Base-by-base conservation (phyloP, 2,888 invertebrate genomes). In the Eugnorisma glareosa region DNA sequence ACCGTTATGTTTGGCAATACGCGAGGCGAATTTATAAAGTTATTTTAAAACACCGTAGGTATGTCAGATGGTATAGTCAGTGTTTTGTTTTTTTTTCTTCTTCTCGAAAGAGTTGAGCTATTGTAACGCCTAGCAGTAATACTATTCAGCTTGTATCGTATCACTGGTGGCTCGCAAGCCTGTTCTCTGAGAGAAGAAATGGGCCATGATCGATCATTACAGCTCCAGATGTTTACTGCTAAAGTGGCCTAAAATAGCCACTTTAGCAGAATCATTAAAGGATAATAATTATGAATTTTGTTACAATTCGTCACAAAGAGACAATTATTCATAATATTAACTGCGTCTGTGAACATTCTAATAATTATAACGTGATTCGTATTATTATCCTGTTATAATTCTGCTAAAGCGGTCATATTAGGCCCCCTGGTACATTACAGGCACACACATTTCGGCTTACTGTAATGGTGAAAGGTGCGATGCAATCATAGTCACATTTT, bases 1-100 rank as follows among this genome's bases (percentile, higher is more conserved):
- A 73, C 83, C 86, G 86, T 83, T 83, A 86, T 4, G n/a, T 69
- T 68, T 45, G 59, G 24, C 54, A 43, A 79, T n/a, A 63, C 86
- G 83, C 74, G 83, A 72, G 11, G 61, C 61, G 79, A 83, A 83
- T 83, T 77, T 73, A 43, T 78, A 73, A 77, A 63, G 37, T 43
- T n/a, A n/a, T n/a, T n/a, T n/a, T n/a, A 69, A 74, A 86, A 45
- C 73, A 78, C 83, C 66, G 73, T 74, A 68, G n/a, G n/a, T 48
- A 5, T 59, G n/a, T 13, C 10, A 24, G 35, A 37, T 69, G 15
- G n/a, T 40, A 64, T 40, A 28, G n/a, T 15, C 3, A 21, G 28
- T 18, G 43, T n/a, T 37, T 45, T 13, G 11, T 28, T 57, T 64
- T 35, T 61, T 59, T 54, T 54, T n/a, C 6, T 13, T 11, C 8